Base-by-base conservation (phyloP, 2,113 vertebrate genomes). In the Coregonus clupeaformis region DNA sequence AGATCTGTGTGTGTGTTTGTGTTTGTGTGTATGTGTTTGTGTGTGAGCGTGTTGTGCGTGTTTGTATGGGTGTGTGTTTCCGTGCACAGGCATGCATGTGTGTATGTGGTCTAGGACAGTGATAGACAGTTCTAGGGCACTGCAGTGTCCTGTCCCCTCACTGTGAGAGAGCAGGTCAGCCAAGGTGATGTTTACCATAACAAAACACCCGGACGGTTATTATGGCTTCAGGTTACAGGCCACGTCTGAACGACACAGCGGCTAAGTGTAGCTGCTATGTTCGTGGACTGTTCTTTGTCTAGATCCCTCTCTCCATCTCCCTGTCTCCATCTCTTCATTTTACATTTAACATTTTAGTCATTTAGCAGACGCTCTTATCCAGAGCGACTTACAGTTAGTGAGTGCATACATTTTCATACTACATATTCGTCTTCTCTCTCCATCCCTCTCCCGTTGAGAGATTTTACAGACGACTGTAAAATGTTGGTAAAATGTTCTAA, bases 131-230 rank as follows among this genome's bases (percentile, higher is more conserved):
- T 85, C 76, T 79, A 76, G 85, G 83, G 77, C 89, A 73, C 52
- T 64, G 45, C 22, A 59, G 71, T 22, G 69, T 79, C 86, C 59
- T 29, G 60, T 42, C 49, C 24, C 76, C 32, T 77, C 75, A 79
- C 76, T 80, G 64, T 78, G 22, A 69, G 77, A 82, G 29, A 52
- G 75, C n/a, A 77, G 62, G 45, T 76, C 82, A 76, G 70, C 84
- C 73, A 86, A 87, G 82, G 85, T 85, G 68, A 80, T 82, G 74
- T 85, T 88, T 85, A 88, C 82, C 82, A 87, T 86, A 81, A 87
- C 85, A 89, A 89, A 84, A 71, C 77, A 65, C 69, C 74, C 60
- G 45, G 71, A 27, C 45, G 59, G 77, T 80, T 82, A 86, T 82
- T 85, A 79, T 77, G 69, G 74, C 36, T 69, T 25, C 59, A 52